phyloP scores from a whole-genome alignment of 1,140 invertebrate genomes.

The Leptinotarsa texana region DNA sequence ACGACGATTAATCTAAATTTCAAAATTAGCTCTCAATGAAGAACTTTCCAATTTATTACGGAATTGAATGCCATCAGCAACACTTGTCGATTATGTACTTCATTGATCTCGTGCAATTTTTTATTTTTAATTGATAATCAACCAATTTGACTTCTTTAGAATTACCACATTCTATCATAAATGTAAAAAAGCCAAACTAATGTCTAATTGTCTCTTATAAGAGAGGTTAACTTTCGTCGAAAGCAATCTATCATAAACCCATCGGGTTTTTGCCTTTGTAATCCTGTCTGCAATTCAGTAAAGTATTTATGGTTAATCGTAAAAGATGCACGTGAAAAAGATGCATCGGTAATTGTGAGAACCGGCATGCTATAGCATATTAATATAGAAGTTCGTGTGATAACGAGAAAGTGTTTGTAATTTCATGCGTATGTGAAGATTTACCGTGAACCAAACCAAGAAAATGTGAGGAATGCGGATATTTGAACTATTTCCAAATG shows the following conservation, averaged over 20 bases:
- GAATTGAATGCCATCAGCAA: no score
- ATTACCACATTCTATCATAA: no score
- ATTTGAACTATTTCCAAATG: neutral
- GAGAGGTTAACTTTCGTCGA: neutral
- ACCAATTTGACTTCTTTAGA: no score
- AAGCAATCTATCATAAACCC: neutral
- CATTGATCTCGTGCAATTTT: no score
- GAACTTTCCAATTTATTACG: no score
- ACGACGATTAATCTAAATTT: no score
- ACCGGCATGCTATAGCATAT: conserved; percentile 9
- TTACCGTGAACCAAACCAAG: neutral
- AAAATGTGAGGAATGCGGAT: conserved; percentile 1
- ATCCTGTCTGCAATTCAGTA: neutral
- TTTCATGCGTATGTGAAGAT: neutral
- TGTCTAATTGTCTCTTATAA: neutral
- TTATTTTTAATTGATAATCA: no score
- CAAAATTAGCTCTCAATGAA: no score
- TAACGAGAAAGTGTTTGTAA: conserved; percentile 6
- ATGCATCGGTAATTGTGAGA: conserved; percentile 17
- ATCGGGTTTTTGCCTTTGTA: conserved; percentile 3
- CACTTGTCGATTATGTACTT: no score
- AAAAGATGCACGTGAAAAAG: conserved; percentile 18
- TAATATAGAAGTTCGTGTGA: conserved; percentile 8
- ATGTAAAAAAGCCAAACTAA: neutral
- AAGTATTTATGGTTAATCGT: conserved; percentile 19